These are phyloP conservation scores for Antechinus stuartii DNA, from an alignment of 2,113 vertebrate genomes.

Conservation along the genomic window DNA sequence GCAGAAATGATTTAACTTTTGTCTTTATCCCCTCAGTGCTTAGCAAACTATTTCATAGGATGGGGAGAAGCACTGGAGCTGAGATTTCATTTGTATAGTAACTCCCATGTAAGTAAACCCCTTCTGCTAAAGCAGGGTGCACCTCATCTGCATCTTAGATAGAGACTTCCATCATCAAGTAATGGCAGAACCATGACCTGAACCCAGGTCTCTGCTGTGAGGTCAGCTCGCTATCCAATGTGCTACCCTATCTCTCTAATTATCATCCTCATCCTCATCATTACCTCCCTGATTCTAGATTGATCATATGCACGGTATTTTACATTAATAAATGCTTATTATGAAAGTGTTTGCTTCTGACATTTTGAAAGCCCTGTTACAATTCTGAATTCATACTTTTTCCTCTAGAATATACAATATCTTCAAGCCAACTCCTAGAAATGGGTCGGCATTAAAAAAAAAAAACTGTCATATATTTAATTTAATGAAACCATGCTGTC, in stretches of 20 bases:
- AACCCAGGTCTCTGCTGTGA: background rate
- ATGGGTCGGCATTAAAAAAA: background rate
- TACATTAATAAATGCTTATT: background rate
- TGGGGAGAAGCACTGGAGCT: background rate
- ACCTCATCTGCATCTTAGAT: background rate
- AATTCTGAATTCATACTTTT: slow-evolving; percentile 6
- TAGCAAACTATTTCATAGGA: background rate
- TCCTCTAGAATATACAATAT: background rate
- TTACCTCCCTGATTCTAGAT: background rate
- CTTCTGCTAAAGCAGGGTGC: background rate
- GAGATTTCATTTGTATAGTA: background rate
- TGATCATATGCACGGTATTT: background rate
- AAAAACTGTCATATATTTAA: slow-evolving; percentile 28
- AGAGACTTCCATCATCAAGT: background rate
- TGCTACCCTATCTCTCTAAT: background rate
- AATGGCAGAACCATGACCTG: background rate
- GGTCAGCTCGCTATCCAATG: background rate
- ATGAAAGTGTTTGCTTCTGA: background rate
- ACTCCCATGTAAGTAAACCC: background rate
- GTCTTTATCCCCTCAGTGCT: background rate
- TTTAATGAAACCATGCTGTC: slow-evolving; percentile 28
- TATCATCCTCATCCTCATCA: background rate
- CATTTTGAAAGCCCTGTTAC: background rate
- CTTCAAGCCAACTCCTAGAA: background rate
- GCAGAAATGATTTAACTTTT: background rate